Evolutionary conservation across 2,888 invertebrate genomes (phyloP), one percentile per base, ranked within the genome.

Genomic region (Hyposoter dolosus): DNA sequence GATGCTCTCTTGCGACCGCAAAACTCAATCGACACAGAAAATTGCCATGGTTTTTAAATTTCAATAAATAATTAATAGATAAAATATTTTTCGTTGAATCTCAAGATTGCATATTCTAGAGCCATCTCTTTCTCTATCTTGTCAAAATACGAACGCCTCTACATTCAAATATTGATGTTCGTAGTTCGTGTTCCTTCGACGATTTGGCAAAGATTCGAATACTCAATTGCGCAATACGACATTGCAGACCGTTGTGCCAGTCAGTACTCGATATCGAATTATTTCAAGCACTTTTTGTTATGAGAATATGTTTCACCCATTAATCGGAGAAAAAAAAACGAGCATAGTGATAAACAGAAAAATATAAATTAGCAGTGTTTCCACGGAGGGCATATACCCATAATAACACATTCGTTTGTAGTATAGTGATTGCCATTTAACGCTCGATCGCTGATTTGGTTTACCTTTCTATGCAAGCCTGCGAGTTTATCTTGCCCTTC

Each of bases 371-470:
- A 43, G 35, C 35, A 19, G 69, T 63, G n/a, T 28, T 28, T 45
- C 65, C 12, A 35, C 17, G 28, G 47, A 47, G 23, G 47, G 35
- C 40, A 40, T 56, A 82, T 68, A 56, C 50, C 6, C 68, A 68
- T 83, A 68, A 85, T 85, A 80, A 89, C 86, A 87, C 88, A 86
- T 88, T 89, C 84, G 87, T 79, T 86, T 83, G 87, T 87, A 60
- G 15, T 60, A 90, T 89, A 91, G 90, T 91, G 90, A 92, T 91
- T 90, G 89, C 86, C 86, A 88, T 87, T 90, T 90, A 90, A 91
- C 90, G 89, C 85, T 90, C 89, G 89, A 91, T 91, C 87, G 84
- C 81, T 87, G 85, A 90, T 89, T 88, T 88, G 89, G 89, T 89
- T 88, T 91, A 89, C 91, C 90, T 90, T 91, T 91, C 91, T 90